These are phyloP conservation scores for Centropristis striata DNA, from an alignment of 2,113 vertebrate species.

Conservation along the genomic window DNA sequence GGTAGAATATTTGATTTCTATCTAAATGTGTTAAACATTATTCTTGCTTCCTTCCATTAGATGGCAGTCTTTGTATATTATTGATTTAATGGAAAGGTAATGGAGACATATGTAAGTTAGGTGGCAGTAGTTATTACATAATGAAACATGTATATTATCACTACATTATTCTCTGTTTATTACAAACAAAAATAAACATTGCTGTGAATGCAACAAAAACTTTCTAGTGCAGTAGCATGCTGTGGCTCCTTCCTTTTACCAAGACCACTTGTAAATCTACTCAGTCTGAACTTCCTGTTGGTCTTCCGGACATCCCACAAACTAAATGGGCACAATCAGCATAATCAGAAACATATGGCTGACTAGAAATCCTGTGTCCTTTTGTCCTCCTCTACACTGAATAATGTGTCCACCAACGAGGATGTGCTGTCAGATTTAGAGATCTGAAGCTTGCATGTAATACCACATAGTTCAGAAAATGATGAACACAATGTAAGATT, in stretches of 20 bases:
- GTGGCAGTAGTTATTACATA: neutral
- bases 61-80: slow-evolving; percentile 21
- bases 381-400: neutral
- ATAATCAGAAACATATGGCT: neutral
- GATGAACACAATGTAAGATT: slow-evolving; percentile 14
- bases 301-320: neutral
- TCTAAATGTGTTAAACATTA: slow-evolving; percentile 1
- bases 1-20: neutral
- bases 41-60: slow-evolving; percentile 1
- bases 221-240: neutral
- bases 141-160: neutral
- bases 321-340: neutral
- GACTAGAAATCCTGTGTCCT: neutral
- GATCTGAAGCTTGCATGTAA: neutral
- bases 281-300: neutral
- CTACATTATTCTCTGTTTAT: neutral
- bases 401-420: neutral
- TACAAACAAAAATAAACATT: neutral
- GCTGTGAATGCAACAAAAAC: neutral
- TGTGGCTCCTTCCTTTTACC: neutral
- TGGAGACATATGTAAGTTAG: neutral
- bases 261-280: neutral
- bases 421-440: neutral
- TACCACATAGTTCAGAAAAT: neutral
- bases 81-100: neutral